Base-by-base conservation (phyloP, 2,888 invertebrate genomes). In the Nowickia ferox region DNA sequence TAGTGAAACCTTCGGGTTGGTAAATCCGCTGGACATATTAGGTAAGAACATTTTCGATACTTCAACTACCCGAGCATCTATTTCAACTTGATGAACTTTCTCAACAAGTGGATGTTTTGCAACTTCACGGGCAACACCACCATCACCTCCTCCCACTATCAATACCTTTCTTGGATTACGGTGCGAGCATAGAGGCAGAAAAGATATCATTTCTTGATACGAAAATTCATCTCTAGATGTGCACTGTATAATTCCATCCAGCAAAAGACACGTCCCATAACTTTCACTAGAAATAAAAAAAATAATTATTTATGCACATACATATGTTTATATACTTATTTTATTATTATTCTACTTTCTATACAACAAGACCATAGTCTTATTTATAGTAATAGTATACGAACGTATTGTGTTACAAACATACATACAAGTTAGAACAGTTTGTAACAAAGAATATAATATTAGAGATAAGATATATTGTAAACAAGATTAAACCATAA, bases 201-300 rank as follows among this genome's bases (percentile, higher is more conserved):
- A 98, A 0, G 98, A 95, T 89, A 99, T 97, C 98, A 99, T 99
- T 94, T 99, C 99, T 93, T 99, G 99, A 93, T 99, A 99, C 0
- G 98, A 95, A 93, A 97, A 98, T 93, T 99, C 99, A 94, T 99
- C 99, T 88, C 95, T 95, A 92, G 99, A 96, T 0, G 99, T 97
- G 90, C 98, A 98, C 92, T 99, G 99, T 88, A 99, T 98, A 40
- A 99, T 97, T 38, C 98, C 98, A 93, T 99, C 99, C 57, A 99
- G 93, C 2, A 98, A 96, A 65, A 99, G 93, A 2, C 96, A 97
- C 90, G 94, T 96, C 0, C 99, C 99, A 91, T 98, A 92, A 13
- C 93, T 92, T 87, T 89, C 90, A 0, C 92, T 92, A 77, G 4
- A 89, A 88, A 42, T 22, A 78, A 68, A 80, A 40, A 53, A 38